Percentiles rank a stretch among this genome's conserved stretches.
Evolutionary conservation across 2,888 invertebrate genomes (phyloP).

Genomic region (Ptilodon capucinus): DNA sequence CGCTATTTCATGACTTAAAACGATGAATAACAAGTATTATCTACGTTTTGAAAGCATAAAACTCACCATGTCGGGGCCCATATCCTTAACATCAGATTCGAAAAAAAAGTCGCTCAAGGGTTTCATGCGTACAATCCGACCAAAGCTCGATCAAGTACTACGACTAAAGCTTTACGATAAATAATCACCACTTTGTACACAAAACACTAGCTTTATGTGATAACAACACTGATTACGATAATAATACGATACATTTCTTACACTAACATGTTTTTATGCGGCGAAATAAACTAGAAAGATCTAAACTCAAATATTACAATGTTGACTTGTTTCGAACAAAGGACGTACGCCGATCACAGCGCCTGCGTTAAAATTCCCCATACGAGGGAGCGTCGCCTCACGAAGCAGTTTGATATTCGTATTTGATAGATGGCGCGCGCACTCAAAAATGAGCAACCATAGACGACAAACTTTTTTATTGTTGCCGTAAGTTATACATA

Average conservation of each 20-base stretch:
- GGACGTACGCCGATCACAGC: slow-evolving; percentile 80
- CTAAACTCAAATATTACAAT: slow-evolving; percentile 71
- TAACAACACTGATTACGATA: slow-evolving; percentile 42
- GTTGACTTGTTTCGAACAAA: slow-evolving; percentile 83
- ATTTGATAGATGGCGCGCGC: slow-evolving; percentile 68
- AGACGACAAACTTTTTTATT: slow-evolving; percentile 28
- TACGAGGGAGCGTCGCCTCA: slow-evolving; percentile 68
- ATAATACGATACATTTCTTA: slow-evolving; percentile 59
- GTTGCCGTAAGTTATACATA: slow-evolving; percentile 1
- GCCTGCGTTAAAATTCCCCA: slow-evolving; percentile 75
- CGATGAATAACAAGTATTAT: slow-evolving; percentile 38
- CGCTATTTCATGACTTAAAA: slow-evolving; percentile 73
- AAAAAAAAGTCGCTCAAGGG: slow-evolving; percentile 87
- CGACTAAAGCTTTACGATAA: slow-evolving; percentile 57
- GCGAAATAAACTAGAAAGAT: slow-evolving; percentile 62
- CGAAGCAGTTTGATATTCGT: slow-evolving; percentile 40
- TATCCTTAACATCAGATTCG: slow-evolving; percentile 89
- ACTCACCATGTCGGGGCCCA: slow-evolving; percentile 92
- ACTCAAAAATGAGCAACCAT: slow-evolving; percentile 25
- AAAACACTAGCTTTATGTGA: slow-evolving; percentile 45
- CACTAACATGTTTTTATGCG: slow-evolving; percentile 49
- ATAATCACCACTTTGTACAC: slow-evolving; percentile 53
- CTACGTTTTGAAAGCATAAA: slow-evolving; percentile 43
- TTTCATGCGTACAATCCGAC: slow-evolving; percentile 84
- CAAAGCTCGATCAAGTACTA: slow-evolving; percentile 72